Evolutionary conservation across 2,888 invertebrate species (phyloP).

Genomic region (Platycnemis pennipes): DNA sequence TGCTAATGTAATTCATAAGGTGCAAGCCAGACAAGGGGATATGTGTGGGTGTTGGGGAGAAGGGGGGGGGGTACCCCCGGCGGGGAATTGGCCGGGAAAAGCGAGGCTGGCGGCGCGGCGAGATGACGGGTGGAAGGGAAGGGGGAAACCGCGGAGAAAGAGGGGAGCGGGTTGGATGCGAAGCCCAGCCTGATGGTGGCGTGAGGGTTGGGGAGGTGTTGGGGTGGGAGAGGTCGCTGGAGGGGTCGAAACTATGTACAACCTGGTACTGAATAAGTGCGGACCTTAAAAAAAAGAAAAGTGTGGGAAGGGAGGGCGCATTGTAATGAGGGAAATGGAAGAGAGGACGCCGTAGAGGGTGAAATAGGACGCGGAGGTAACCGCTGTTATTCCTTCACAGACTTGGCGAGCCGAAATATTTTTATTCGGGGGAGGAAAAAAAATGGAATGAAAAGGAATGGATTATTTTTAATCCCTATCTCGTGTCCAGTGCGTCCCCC

Average conservation of each 20-base stretch:
- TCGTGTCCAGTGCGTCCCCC: not conserved
- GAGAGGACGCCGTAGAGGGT: too few relatives aligned
- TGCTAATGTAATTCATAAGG: not conserved
- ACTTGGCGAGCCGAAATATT: not conserved
- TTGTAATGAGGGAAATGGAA: not conserved
- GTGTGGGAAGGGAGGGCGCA: not conserved
- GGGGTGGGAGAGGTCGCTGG: too few relatives aligned
- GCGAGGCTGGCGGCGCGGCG: not conserved
- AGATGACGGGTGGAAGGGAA: not conserved
- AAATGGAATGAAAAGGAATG: not conserved
- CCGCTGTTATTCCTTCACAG: conserved; percentile 33
- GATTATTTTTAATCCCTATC: not conserved
- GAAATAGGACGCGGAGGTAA: too few relatives aligned
- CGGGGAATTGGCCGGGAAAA: not conserved
- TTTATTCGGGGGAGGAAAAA: not conserved
- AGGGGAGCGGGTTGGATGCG: not conserved
- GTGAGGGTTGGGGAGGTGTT: not conserved
- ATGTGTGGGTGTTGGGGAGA: not conserved
- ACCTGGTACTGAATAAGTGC: conserved; percentile 21
- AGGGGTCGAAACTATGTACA: too few relatives aligned
- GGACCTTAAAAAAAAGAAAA: not conserved
- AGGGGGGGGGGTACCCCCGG: not conserved
- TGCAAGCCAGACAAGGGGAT: not conserved
- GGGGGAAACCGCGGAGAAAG: too few relatives aligned
- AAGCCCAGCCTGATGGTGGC: conserved; percentile 22